These are phyloP conservation scores for Diabrotica undecimpunctata DNA, from an alignment of 1,140 invertebrate genomes.

Conservation along the genomic window DNA sequence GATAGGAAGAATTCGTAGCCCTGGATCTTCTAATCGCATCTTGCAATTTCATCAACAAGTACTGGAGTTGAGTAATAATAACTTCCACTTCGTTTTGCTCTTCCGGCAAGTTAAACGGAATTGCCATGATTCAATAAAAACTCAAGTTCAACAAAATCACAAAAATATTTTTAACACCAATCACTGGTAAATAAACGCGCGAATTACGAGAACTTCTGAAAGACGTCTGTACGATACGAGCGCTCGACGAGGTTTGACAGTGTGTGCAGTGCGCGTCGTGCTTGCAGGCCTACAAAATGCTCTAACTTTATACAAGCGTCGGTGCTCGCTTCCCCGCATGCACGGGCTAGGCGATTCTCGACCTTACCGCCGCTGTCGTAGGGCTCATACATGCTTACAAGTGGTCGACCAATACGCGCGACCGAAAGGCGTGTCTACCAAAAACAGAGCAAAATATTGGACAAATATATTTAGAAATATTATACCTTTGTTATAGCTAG, in stretches of 20 bases:
- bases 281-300: not conserved
- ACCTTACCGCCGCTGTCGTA: not conserved
- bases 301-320: conserved; percentile 12
- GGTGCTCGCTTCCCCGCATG: conserved; percentile 23
- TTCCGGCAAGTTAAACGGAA: conserved; percentile 47
- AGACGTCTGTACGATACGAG: conserved; percentile 28
- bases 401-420: conserved; percentile 31
- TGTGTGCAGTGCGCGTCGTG: conserved; percentile 5
- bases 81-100: conserved; percentile 40
- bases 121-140: conserved; percentile 42
- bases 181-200: conserved; percentile 19
- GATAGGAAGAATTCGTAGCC: not conserved
- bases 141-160: conserved; percentile 14
- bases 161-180: conserved; percentile 19
- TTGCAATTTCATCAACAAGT: conserved; percentile 28
- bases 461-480: conserved; percentile 35
- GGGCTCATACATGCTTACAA: conserved; percentile 27
- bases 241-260: conserved; percentile 29
- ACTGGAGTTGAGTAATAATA: conserved; percentile 29
- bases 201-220: conserved; percentile 24
- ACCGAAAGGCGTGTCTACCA: conserved; percentile 38
- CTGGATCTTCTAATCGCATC: conserved; percentile 12
- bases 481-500: conserved; percentile 30
- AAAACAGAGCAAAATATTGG: conserved; percentile 42
- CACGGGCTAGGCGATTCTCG: conserved; percentile 14